Percentiles rank a stretch among this genome's conserved stretches.
phyloP scores from a whole-genome alignment of 2,888 invertebrate genomes.

The Uloborus plumipes region DNA sequence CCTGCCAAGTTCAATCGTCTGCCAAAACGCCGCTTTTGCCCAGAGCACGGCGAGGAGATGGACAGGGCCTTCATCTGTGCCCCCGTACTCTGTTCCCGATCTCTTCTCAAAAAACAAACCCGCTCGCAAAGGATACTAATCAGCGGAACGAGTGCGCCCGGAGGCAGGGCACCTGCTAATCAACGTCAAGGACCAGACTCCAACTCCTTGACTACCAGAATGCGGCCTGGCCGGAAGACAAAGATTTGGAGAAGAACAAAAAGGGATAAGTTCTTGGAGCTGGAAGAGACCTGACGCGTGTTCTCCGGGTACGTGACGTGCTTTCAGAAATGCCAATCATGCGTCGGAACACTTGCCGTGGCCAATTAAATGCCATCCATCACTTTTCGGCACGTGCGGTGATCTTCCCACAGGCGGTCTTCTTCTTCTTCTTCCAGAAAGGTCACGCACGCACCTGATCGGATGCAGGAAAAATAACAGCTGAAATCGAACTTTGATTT shows the following conservation, averaged over 20 bases:
- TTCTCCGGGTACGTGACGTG: conserved; percentile 47
- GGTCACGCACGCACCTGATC: conserved; percentile 9
- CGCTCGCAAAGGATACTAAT: conserved; percentile 23
- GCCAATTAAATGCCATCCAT: conserved; percentile 60
- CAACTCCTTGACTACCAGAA: conserved; percentile 44
- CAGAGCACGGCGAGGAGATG: too few relatives aligned
- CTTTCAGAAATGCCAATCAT: conserved; percentile 52
- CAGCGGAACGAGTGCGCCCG: conserved; percentile 12
- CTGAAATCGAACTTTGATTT: conserved; percentile 14
- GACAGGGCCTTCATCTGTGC: too few relatives aligned
- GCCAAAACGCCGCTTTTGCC: too few relatives aligned
- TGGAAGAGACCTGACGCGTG: conserved; percentile 39
- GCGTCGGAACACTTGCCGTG: conserved; percentile 52
- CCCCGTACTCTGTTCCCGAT: too few relatives aligned
- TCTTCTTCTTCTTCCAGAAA: not conserved
- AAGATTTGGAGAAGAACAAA: not conserved
- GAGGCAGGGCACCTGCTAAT: conserved; percentile 48
- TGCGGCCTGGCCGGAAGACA: not conserved
- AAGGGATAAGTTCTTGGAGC: conserved; percentile 3
- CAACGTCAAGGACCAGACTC: conserved; percentile 23
- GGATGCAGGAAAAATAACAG: conserved; percentile 4
- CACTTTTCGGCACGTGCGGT: conserved; percentile 58
- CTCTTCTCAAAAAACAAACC: too few relatives aligned
- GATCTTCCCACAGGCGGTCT: conserved; percentile 6
- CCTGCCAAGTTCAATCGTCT: too few relatives aligned